These are phyloP conservation scores for Morpho helenor DNA, from an alignment of 2,888 invertebrate species.

Conservation along the genomic window DNA sequence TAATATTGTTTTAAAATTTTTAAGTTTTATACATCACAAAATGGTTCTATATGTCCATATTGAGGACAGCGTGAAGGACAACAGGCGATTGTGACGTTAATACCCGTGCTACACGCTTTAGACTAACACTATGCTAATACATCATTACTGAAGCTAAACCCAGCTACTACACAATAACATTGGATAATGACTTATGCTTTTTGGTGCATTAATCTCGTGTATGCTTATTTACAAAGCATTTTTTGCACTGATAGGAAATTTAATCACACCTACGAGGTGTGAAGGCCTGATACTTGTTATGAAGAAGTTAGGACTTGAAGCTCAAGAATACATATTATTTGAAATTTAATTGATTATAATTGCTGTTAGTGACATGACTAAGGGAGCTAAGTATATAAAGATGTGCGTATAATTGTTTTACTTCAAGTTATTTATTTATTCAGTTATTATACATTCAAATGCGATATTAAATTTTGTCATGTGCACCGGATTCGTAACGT, in stretches of 20 bases:
- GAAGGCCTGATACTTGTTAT: no score
- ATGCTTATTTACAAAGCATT: neutral
- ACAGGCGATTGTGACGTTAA: constrained; percentile 59
- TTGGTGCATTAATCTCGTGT: constrained; percentile 8
- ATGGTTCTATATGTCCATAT: constrained; percentile 33
- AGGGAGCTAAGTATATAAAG: no score
- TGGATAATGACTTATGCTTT: constrained; percentile 10
- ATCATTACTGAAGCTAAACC: constrained; percentile 16
- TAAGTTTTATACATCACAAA: neutral
- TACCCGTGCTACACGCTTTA: constrained; percentile 45
- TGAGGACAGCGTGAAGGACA: constrained; percentile 44
- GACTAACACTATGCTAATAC: constrained; percentile 32
- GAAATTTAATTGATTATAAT: no score
- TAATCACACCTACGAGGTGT: neutral
- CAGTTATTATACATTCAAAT: no score
- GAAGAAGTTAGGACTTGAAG: no score
- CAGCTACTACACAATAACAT: constrained; percentile 5
- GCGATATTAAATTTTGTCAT: no score
- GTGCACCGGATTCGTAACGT: no score
- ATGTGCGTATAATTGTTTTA: no score
- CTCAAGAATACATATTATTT: no score
- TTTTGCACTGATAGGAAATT: neutral
- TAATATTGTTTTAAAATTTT: neutral
- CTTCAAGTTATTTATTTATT: no score
- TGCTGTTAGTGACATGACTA: no score